A percentile compares a stretch with the other conserved stretches of the same genome.
phyloP scores from a whole-genome alignment of 2,113 vertebrate genomes.

The Madoqua kirkii region DNA sequence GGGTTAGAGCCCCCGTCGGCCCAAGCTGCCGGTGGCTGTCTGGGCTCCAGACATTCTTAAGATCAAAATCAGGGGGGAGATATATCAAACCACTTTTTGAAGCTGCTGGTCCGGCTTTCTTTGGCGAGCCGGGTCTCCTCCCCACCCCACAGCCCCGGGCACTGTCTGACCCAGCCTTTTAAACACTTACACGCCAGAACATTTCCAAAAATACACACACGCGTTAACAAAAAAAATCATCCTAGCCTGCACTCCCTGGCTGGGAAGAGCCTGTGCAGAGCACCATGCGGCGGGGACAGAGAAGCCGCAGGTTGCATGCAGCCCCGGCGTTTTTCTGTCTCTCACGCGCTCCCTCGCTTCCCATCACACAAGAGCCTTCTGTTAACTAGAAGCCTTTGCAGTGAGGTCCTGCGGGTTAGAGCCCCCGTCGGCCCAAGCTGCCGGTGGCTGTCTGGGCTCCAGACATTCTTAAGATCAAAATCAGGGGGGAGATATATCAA shows the following conservation, averaged over 20 bases:
- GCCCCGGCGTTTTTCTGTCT: background rate
- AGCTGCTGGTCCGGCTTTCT: conserved; percentile 70
- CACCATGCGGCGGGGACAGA: background rate
- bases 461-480: conserved; percentile 79
- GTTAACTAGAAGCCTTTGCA: conserved; percentile 70
- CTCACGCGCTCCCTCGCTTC: background rate
- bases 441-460: conserved; percentile 70
- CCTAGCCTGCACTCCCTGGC: background rate
- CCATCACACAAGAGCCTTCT: conserved; percentile 53
- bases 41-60: conserved; percentile 75
- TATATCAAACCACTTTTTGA: conserved; percentile 76
- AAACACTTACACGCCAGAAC: conserved; percentile 53
- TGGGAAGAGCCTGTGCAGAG: background rate
- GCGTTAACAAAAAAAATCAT: conserved; percentile 2
- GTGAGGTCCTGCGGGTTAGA: conserved; percentile 46
- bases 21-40: conserved; percentile 60
- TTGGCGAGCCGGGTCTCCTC: conserved; percentile 65
- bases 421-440: conserved; percentile 38
- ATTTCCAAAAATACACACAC: conserved; percentile 56
- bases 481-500: conserved; percentile 63
- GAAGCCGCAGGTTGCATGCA: background rate
- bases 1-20: conserved; percentile 43
- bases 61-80: conserved; percentile 73
- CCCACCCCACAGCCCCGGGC: conserved; percentile 65
- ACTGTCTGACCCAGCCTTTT: conserved; percentile 66